These are phyloP conservation scores for Electrona antarctica DNA, from an alignment of 2,113 vertebrate species.

Conservation along the genomic window DNA sequence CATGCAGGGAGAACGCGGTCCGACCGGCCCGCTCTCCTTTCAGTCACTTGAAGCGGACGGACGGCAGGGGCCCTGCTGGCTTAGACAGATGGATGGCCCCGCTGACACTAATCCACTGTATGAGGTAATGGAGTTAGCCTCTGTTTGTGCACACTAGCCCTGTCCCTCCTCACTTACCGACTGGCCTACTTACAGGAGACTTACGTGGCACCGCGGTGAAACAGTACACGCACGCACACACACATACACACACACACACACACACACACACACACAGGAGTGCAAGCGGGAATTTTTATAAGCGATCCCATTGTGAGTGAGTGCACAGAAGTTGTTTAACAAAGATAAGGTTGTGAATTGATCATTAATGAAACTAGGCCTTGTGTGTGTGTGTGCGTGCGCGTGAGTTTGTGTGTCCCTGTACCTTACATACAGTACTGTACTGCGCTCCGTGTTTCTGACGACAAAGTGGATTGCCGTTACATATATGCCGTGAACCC, in stretches of 20 bases:
- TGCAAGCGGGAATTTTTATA: neutral
- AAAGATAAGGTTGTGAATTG: slow-evolving; percentile 34
- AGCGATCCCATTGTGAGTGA: neutral
- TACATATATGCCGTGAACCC: too few relatives aligned
- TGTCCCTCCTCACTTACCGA: slow-evolving; percentile 73
- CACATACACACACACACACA: neutral
- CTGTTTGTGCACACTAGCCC: slow-evolving; percentile 61
- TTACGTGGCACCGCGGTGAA: slow-evolving; percentile 66
- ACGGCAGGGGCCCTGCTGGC: neutral
- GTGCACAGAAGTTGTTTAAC: slow-evolving; percentile 18
- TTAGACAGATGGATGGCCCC: slow-evolving; percentile 64
- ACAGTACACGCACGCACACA: slow-evolving; percentile 7
- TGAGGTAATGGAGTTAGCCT: slow-evolving; percentile 75
- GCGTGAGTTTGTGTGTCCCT: too few relatives aligned
- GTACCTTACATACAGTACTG: too few relatives aligned
- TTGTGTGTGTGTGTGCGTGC: neutral
- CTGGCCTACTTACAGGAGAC: slow-evolving; percentile 71
- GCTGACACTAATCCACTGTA: slow-evolving; percentile 71
- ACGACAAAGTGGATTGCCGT: too few relatives aligned
- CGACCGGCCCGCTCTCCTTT: slow-evolving; percentile 30
- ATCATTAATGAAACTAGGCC: slow-evolving; percentile 33
- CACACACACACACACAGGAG: slow-evolving; percentile 6
- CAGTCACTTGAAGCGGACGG: slow-evolving; percentile 48
- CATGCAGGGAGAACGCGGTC: neutral
- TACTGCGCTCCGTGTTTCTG: too few relatives aligned